Evolutionary conservation across 2,797 vertebrate genomes (phyloP), one percentile per base, ranked within the genome.

Genomic region (Fundulus diaphanus): DNA sequence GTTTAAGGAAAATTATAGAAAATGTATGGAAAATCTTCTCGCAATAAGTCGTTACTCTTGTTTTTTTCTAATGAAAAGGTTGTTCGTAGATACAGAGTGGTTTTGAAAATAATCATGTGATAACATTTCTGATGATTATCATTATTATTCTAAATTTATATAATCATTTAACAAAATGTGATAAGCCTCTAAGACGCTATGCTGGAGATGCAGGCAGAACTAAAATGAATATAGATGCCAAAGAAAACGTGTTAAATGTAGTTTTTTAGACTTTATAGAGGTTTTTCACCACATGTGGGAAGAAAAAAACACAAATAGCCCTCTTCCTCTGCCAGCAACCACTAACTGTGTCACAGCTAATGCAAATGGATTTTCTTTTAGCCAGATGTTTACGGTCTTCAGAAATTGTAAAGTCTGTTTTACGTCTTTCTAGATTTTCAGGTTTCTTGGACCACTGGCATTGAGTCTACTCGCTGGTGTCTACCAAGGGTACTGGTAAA

Each of bases 1-100:
- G 72, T 13, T 12, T 70, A 22, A 7, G 31, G 66, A 8, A 29
- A n/a, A 76, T 27, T 40, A 31, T 49, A 70, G 65, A 69, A 74
- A 48, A 46, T 72, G 11, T 56, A 77, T 78, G 33, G 4, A 61
- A n/a, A 49, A 72, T 83, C 74, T 79, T 69, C n/a, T n/a, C n/a
- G 78, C 73, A 89, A 89, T n/a, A 89, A 82, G 82, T 71, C 80
- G 85, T 88, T 88, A 79, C 72, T 76, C 86, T 66, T 78, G 54
- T 83, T 85, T 48, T 78, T 31, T 82, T 48, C 68, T 72, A 85
- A 89, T 82, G 77, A 83, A 86, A 82, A 81, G 70, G 57, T 72
- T 44, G 80, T 85, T 12, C 9, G 16, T 46, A 2, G 44, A 11
- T 3, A 11, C 12, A 46, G 16, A 46, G 9, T 46, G 7, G 42